Conservation (phyloP, 2,888 invertebrate species). For the Dryococelus australis region DNA sequence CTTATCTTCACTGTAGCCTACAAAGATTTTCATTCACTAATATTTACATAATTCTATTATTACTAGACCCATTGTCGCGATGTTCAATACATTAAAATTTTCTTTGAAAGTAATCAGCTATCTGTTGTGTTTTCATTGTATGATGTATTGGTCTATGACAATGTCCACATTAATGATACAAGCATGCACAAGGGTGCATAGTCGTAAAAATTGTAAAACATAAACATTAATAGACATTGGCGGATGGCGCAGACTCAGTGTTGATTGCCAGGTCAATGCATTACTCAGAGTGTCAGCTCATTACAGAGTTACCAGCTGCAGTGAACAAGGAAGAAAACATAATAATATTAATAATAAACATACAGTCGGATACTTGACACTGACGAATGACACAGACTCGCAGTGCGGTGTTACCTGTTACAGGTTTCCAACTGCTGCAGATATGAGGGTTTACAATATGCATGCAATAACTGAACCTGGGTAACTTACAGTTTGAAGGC, state of each 20-base stretch:
- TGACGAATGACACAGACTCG: no score
- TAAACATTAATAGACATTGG: not conserved
- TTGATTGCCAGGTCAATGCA: not conserved
- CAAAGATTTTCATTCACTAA: no score
- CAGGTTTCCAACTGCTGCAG: no score
- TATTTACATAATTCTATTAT: no score
- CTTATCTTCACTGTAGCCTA: no score
- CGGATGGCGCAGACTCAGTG: not conserved
- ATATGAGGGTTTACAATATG: no score
- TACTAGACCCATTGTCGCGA: no score
- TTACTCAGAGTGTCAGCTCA: not conserved
- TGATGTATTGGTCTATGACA: not conserved
- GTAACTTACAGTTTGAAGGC: no score
- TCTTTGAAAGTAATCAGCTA: slow-evolving; percentile 17
- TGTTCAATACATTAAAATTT: not conserved
- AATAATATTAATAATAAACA: not conserved
- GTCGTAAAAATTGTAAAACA: not conserved
- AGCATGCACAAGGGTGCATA: not conserved
- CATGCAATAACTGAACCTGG: no score
- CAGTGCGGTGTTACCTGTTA: no score
- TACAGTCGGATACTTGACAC: not conserved
- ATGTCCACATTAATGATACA: slow-evolving; percentile 3
- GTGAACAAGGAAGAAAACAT: not conserved
- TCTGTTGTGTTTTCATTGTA: not conserved
- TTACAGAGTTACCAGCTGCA: not conserved